These are phyloP conservation scores for Deroptyus accipitrinus DNA, from an alignment of 2,113 vertebrate species.

Conservation along the genomic window DNA sequence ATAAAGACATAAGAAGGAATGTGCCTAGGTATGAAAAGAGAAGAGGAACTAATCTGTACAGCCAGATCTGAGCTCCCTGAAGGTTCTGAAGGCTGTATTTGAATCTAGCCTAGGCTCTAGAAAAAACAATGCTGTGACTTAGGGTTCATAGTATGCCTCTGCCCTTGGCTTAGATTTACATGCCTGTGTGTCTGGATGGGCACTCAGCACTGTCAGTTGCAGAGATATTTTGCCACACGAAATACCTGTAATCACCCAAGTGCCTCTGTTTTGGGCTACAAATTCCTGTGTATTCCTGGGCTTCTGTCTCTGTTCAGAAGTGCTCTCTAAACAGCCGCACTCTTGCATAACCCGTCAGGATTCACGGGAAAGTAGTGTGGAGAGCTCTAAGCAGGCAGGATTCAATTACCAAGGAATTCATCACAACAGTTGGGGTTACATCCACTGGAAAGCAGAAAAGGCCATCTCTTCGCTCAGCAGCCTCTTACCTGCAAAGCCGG, in stretches of 20 bases:
- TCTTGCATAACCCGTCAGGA: not conserved
- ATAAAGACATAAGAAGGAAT: not conserved
- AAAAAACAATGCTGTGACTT: not conserved
- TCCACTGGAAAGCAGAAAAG: not conserved
- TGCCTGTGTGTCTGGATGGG: not conserved
- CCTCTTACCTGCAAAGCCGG: not conserved
- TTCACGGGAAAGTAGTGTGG: not conserved
- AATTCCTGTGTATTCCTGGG: not conserved
- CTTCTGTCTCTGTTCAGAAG: not conserved
- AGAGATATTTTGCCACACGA: not conserved
- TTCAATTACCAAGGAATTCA: not conserved
- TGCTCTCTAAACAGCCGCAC: not conserved
- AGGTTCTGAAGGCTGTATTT: not conserved
- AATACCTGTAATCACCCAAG: not conserved
- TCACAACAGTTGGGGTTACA: not conserved
- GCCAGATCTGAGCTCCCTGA: not conserved
- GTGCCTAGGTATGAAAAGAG: not conserved
- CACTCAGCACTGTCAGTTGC: not conserved
- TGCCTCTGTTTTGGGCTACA: not conserved
- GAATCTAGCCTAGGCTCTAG: not conserved
- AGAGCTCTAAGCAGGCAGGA: not conserved
- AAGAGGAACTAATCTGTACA: not conserved
- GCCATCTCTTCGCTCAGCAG: not conserved
- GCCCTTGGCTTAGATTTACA: not conserved
- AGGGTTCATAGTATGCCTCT: not conserved